Evolutionary conservation across 1,140 invertebrate species (phyloP).

Genomic region (Arion vulgaris): DNA sequence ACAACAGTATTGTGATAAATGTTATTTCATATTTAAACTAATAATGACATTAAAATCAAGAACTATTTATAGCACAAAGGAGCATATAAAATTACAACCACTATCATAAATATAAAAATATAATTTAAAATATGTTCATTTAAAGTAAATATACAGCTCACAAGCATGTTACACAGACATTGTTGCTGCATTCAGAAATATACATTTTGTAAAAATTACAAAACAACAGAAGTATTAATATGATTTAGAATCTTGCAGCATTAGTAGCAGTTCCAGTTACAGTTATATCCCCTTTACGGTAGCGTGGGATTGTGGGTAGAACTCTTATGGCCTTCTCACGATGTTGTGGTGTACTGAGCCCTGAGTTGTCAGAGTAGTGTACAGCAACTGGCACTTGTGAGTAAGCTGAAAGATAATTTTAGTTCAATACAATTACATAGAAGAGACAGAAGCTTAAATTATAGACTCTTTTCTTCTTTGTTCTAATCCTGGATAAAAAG

Average conservation of each 20-base stretch:
- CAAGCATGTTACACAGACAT: too few relatives aligned
- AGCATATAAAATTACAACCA: too few relatives aligned
- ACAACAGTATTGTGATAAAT: too few relatives aligned
- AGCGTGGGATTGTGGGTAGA: constrained; percentile 63
- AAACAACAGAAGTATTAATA: neutral
- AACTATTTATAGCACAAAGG: too few relatives aligned
- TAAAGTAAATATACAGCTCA: neutral
- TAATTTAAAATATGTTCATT: neutral
- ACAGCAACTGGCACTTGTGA: neutral
- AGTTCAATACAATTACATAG: too few relatives aligned
- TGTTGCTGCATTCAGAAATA: neutral
- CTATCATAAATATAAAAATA: neutral
- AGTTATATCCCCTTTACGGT: constrained; percentile 66
- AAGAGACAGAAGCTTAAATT: too few relatives aligned
- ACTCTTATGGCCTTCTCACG: constrained; percentile 45
- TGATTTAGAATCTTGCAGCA: constrained; percentile 27
- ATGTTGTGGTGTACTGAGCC: constrained; percentile 59
- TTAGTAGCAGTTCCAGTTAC: constrained; percentile 55
- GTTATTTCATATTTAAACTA: too few relatives aligned
- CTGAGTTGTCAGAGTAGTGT: constrained; percentile 51
- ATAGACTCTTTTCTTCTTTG: too few relatives aligned
- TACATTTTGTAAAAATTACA: neutral
- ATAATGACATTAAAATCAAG: too few relatives aligned
- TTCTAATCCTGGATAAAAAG: too few relatives aligned
- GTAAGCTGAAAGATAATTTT: constrained; percentile 3